A percentile compares a stretch with the other conserved stretches of the same genome.
phyloP scores from a whole-genome alignment of 2,888 invertebrate genomes.

The Eupithecia centaureata region DNA sequence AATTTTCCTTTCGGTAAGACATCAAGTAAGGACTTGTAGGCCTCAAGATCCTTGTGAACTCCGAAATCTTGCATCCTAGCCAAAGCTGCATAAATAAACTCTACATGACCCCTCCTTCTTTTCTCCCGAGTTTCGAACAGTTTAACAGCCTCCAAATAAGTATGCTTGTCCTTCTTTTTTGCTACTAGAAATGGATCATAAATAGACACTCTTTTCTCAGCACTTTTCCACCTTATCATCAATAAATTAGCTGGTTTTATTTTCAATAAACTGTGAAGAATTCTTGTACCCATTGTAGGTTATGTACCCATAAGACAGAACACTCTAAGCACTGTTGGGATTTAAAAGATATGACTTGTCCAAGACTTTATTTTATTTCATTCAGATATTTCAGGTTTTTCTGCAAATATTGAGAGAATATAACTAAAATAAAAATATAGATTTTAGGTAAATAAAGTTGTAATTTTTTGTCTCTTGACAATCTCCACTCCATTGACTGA shows the following conservation, averaged over 20 bases:
- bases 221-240: conserved; percentile 68
- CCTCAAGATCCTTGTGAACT: conserved; percentile 93
- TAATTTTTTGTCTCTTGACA: no score
- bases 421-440: no score
- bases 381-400: not conserved
- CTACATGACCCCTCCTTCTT: conserved; percentile 93
- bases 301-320: conserved; percentile 42
- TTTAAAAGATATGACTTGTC: not conserved
- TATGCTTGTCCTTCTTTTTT: conserved; percentile 85
- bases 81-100: conserved; percentile 96
- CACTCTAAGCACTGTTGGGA: not conserved
- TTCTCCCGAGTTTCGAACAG: conserved; percentile 88
- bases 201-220: conserved; percentile 68
- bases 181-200: conserved; percentile 78
- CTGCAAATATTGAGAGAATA: no score
- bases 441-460: no score
- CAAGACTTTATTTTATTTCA: not conserved
- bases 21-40: conserved; percentile 93
- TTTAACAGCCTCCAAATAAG: conserved; percentile 89
- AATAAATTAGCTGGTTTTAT: conserved; percentile 55
- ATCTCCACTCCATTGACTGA: no score
- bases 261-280: conserved; percentile 62
- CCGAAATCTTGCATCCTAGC: conserved; percentile 95
- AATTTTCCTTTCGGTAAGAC: conserved; percentile 95
- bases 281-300: conserved; percentile 68